Percentiles rank a stretch among this genome's conserved stretches.
Conservation (phyloP, 2,797 vertebrate species). For the Mus caroli region DNA sequence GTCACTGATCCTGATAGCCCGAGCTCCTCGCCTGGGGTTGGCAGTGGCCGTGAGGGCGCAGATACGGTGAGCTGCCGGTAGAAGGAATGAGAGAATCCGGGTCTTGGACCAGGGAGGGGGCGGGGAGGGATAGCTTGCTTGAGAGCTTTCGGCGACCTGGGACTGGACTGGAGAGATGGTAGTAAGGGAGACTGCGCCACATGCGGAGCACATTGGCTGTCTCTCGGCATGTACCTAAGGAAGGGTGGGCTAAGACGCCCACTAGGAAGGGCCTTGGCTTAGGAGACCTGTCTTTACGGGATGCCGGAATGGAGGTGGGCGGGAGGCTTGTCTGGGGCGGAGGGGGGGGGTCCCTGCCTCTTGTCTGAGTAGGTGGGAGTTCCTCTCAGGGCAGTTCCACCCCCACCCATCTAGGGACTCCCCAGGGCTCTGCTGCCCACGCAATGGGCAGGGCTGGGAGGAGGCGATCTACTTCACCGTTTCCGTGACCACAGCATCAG, state of each 20-base stretch:
- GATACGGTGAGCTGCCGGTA: constrained; percentile 62
- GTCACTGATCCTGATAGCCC: background rate
- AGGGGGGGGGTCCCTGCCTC: background rate
- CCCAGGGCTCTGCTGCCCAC: constrained; percentile 50
- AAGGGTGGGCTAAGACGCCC: background rate
- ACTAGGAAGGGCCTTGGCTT: background rate
- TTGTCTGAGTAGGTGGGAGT: constrained; percentile 12
- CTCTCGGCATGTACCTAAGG: background rate
- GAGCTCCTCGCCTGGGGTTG: constrained; percentile 39
- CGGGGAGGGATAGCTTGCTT: constrained; percentile 18
- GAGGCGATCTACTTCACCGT: background rate
- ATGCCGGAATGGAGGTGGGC: background rate
- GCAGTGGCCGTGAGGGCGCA: constrained; percentile 21
- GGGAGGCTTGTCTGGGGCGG: background rate
- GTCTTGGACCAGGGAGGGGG: background rate
- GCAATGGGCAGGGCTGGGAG: background rate
- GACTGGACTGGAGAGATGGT: constrained; percentile 29
- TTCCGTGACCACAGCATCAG: constrained; percentile 8
- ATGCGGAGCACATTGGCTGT: background rate
- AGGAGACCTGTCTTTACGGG: background rate
- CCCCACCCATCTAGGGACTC: constrained; percentile 61
- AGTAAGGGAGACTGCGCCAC: constrained; percentile 75
- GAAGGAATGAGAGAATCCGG: constrained; percentile 53
- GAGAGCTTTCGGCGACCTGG: constrained; percentile 41
- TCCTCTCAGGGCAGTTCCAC: background rate